Evolutionary conservation across 2,113 vertebrate species (phyloP).

Genomic region (Nyctibius bracteatus): DNA sequence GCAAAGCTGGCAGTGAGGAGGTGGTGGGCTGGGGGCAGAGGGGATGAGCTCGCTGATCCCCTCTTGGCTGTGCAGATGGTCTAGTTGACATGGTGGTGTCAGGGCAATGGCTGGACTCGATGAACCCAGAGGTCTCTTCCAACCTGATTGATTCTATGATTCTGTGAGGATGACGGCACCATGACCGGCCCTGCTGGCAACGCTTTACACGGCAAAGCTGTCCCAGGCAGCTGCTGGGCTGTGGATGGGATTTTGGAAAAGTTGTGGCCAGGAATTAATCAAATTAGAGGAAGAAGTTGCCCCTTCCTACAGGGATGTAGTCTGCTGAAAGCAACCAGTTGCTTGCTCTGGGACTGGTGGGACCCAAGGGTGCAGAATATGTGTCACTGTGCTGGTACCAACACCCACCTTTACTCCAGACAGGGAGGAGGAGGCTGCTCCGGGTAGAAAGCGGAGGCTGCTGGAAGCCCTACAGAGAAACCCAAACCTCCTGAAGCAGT

Average conservation of each 20-base stretch:
- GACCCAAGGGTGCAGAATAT: neutral
- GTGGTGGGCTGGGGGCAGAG: neutral
- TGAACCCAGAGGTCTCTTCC: too few species aligned
- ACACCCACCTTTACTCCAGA: neutral
- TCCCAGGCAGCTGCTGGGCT: neutral
- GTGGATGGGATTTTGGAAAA: neutral
- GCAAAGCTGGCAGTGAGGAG: neutral
- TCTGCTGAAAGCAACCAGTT: neutral
- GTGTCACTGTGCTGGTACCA: fast-evolving
- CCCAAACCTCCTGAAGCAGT: slow-evolving; percentile 56
- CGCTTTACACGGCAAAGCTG: neutral
- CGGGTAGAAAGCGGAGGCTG: neutral
- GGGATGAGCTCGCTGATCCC: fast-evolving
- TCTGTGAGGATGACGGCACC: too few species aligned
- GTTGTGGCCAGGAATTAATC: neutral
- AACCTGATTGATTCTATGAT: too few species aligned
- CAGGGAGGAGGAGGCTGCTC: neutral
- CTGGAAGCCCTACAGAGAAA: slow-evolving; percentile 30
- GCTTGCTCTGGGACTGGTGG: neutral
- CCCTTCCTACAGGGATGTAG: fast-evolving
- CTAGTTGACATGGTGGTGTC: too few species aligned
- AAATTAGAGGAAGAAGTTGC: neutral
- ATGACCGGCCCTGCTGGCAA: neutral
- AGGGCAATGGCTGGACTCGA: too few species aligned
- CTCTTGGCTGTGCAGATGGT: neutral